Evolutionary conservation across 2,113 vertebrate genomes (phyloP).

Genomic region (Bujurquina vittata): DNA sequence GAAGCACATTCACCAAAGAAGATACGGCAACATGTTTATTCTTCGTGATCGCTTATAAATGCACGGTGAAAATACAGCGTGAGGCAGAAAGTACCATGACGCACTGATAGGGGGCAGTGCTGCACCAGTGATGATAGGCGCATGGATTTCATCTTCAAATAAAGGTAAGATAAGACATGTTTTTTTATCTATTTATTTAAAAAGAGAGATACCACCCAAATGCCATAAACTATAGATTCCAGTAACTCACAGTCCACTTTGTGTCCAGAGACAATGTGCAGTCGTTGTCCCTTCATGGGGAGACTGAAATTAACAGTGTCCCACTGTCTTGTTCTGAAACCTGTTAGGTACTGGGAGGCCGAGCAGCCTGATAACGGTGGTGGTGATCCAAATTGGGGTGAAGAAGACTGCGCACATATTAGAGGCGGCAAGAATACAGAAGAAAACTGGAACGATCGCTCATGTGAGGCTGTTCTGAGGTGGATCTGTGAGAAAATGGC

Average conservation of each 20-base stretch:
- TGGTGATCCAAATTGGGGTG: not conserved
- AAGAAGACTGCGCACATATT: not conserved
- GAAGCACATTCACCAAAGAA: no score
- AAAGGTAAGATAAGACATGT: no score
- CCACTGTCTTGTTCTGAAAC: not conserved
- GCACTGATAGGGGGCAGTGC: no score
- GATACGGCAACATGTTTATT: no score
- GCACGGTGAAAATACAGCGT: no score
- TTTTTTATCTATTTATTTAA: no score
- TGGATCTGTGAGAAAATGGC: constrained; percentile 9
- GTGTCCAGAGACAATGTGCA: not conserved
- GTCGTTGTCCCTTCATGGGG: not conserved
- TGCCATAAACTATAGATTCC: not conserved
- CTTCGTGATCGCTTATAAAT: no score
- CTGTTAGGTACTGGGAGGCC: not conserved
- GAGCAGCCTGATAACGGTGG: constrained; percentile 1
- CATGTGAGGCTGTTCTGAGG: not conserved
- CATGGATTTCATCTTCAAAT: no score
- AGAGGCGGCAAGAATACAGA: not conserved
- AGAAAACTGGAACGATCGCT: not conserved
- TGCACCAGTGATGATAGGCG: no score
- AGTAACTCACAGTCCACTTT: not conserved
- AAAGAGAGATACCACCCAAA: no score
- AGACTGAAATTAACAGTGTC: not conserved
- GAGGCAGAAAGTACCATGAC: no score